Conservation (phyloP, 1,140 invertebrate genomes). For the Drosophila funebris region DNA sequence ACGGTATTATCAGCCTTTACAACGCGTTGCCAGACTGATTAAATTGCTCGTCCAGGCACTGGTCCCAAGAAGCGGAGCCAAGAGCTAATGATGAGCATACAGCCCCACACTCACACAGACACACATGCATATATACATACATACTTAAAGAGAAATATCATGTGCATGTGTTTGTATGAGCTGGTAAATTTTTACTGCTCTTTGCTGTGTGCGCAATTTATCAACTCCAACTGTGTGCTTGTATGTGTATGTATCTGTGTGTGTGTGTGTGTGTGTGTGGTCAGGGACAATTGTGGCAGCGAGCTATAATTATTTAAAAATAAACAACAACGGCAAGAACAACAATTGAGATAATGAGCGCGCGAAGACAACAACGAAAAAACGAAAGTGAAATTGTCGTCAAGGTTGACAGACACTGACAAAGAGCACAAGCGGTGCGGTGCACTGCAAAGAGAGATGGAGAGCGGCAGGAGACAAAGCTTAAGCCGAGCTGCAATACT, state of each 20-base stretch:
- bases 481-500: conserved; percentile 11
- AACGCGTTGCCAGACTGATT: conserved; percentile 63
- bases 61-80: not conserved
- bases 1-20: conserved; percentile 75
- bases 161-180: conserved; percentile 7
- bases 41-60: conserved; percentile 62
- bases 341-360: conserved; percentile 75
- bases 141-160: conserved; percentile 2
- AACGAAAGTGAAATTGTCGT: conserved; percentile 63
- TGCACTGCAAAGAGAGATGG: not conserved
- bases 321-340: conserved; percentile 49
- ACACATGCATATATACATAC: conserved; percentile 8
- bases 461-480: not conserved
- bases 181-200: conserved; percentile 43
- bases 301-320: conserved; percentile 75
- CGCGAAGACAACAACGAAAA: conserved; percentile 43
- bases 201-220: conserved; percentile 61
- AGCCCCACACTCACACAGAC: conserved; percentile 9
- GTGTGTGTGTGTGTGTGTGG: conserved; percentile 43
- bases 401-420: conserved; percentile 53
- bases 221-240: conserved; percentile 52
- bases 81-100: conserved; percentile 53
- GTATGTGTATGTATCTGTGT: conserved; percentile 21
- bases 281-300: conserved; percentile 74
- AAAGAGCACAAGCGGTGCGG: conserved; percentile 16